Base-by-base conservation (phyloP, 1,140 invertebrate genomes). In the Sesamia nonagrioides region DNA sequence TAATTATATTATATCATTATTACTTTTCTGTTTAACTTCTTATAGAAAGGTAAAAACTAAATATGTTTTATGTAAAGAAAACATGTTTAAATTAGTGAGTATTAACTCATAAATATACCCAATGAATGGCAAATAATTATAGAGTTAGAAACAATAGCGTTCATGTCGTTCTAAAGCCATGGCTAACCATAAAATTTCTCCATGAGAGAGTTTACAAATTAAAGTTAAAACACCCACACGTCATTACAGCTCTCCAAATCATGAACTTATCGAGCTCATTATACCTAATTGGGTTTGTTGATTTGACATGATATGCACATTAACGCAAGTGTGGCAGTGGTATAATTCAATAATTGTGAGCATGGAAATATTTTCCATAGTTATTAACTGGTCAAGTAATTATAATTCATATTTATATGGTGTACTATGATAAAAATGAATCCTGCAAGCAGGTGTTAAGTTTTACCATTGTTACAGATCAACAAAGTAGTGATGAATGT, bases 221-320 rank as follows among this genome's bases (percentile, higher is more conserved):
- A 73, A 21, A 21, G 17, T n/a, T 40, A 7, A 71, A 33, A 21
- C 33, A 33, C 4, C 52, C 42, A 72, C 56, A 76, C 63, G 18
- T 66, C 56, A 77, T 78, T 40, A 74, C 33, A 75, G 42, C 37
- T 78, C 71, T 81, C 71, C 58, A 58, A 71, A 15, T 58, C 5
- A 58, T 58, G 33, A 42, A 58, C 35, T 58, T 35, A 58, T 58
- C 33, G 52, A 58, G 52, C 71, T 73, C 71, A 58, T 73, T 73
- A 73, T 42, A 58, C 50, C 35, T 73, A 58, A 73, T 73, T 73
- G 37, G 71, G 21, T 58, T 40, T 56, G 52, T 73, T 56, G 17
- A 37, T 73, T 73, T 73, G 58, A 73, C 71, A 73, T 73, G 58
- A 73, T 73, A 73, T 37, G 17, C 54, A 73, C 71, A 58, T 73